phyloP scores from a whole-genome alignment of 1,140 invertebrate species.

The Megalopta genalis region DNA sequence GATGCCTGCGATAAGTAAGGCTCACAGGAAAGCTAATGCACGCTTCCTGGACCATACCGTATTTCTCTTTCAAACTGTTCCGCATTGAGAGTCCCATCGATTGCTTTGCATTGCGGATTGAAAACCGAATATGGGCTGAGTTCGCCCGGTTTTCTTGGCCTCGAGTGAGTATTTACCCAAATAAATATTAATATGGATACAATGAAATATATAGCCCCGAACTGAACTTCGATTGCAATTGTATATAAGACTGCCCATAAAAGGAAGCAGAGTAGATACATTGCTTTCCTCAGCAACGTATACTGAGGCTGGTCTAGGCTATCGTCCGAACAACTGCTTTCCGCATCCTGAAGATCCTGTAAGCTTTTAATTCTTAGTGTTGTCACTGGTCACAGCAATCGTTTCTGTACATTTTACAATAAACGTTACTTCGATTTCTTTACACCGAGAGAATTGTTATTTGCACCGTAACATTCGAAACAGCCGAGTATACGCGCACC shows the following conservation, averaged over 20 bases:
- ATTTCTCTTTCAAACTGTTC: conserved; percentile 96
- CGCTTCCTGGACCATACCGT: conserved; percentile 82
- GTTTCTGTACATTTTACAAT: conserved; percentile 3
- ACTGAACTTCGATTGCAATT: conserved; percentile 89
- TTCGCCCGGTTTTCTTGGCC: conserved; percentile 86
- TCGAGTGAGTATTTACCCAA: conserved; percentile 90
- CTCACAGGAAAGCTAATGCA: conserved; percentile 54
- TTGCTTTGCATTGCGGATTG: conserved; percentile 94
- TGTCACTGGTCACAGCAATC: neutral
- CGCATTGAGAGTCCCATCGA: conserved; percentile 96
- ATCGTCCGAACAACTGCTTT: conserved; percentile 64
- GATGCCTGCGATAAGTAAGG: conserved; percentile 23
- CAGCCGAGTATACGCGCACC: neutral
- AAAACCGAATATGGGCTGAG: conserved; percentile 98
- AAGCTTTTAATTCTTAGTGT: conserved; percentile 36
- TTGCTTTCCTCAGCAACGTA: conserved; percentile 56
- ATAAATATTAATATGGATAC: conserved; percentile 90
- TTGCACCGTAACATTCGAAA: neutral
- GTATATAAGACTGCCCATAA: conserved; percentile 85
- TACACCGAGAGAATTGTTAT: neutral
- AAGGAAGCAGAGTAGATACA: conserved; percentile 79
- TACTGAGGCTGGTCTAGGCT: conserved; percentile 57
- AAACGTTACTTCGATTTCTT: neutral
- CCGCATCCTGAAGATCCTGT: conserved; percentile 68
- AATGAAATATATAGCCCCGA: conserved; percentile 94